Conservation (phyloP, 2,113 vertebrate species). For the Passer domesticus region DNA sequence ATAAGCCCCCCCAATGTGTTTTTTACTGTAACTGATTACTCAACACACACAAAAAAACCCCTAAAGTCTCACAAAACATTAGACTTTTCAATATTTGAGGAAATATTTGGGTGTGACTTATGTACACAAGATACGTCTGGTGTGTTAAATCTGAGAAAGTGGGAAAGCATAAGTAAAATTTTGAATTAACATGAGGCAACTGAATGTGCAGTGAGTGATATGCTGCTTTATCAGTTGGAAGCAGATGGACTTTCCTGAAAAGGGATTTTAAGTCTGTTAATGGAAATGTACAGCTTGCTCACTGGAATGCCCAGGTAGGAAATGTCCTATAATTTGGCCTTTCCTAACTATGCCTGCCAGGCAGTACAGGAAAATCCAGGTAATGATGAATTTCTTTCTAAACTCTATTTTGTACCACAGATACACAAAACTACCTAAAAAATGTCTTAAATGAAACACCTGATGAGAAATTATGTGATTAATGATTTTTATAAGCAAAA, state of each 20-base stretch:
- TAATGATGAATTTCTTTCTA: background rate
- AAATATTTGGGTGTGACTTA: background rate
- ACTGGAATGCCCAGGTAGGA: background rate
- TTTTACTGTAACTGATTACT: background rate
- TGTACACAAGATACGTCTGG: background rate
- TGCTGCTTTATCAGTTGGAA: constrained; percentile 22
- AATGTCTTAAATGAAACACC: background rate
- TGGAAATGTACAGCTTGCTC: background rate
- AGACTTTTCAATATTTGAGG: background rate
- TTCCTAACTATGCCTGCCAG: background rate
- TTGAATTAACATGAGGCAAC: background rate
- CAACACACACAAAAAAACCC: background rate
- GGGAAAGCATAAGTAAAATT: background rate
- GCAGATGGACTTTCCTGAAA: background rate
- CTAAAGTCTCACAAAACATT: background rate
- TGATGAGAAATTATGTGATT: background rate
- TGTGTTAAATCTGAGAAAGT: background rate
- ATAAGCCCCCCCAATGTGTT: background rate
- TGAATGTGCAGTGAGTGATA: background rate
- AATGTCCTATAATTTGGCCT: background rate
- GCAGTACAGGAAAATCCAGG: background rate
- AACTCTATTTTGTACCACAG: background rate
- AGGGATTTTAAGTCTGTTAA: background rate
- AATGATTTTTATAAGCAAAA: background rate
- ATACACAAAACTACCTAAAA: background rate